A percentile compares a stretch with the other conserved stretches of the same genome.
Evolutionary conservation across 1,140 invertebrate genomes (phyloP).

Genomic region (Anadara kagoshimensis): DNA sequence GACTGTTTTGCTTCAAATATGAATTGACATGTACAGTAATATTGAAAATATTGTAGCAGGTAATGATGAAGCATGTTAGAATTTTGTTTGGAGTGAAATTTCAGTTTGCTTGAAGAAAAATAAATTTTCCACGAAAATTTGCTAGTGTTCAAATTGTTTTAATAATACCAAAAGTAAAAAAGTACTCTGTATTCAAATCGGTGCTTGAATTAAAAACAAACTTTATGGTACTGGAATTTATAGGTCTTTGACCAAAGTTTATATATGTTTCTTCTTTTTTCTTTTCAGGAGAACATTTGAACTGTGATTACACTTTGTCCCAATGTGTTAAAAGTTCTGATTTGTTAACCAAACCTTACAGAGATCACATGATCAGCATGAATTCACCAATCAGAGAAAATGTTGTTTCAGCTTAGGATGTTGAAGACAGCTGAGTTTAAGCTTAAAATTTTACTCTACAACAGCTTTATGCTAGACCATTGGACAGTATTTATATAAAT

Average conservation of each 20-base stretch:
- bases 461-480: too few relatives aligned
- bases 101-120: too few relatives aligned
- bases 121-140: too few relatives aligned
- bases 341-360: slow-evolving; percentile 60
- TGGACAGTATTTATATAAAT: too few relatives aligned
- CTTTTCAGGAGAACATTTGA: slow-evolving; percentile 41
- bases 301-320: slow-evolving; percentile 54
- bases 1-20: too few relatives aligned
- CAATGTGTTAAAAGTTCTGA: slow-evolving; percentile 65
- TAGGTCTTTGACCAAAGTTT: not conserved
- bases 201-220: not conserved
- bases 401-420: not conserved
- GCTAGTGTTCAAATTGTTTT: not conserved
- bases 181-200: not conserved
- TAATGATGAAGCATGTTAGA: too few relatives aligned
- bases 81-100: too few relatives aligned
- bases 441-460: too few relatives aligned
- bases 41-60: too few relatives aligned
- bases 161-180: not conserved
- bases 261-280: not conserved
- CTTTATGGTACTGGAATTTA: not conserved
- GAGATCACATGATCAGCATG: slow-evolving; percentile 47
- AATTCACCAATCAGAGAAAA: slow-evolving; percentile 21
- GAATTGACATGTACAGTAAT: too few relatives aligned
- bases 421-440: too few relatives aligned